phyloP scores from a whole-genome alignment of 2,888 invertebrate genomes.

The Acanthosepion esculentum region DNA sequence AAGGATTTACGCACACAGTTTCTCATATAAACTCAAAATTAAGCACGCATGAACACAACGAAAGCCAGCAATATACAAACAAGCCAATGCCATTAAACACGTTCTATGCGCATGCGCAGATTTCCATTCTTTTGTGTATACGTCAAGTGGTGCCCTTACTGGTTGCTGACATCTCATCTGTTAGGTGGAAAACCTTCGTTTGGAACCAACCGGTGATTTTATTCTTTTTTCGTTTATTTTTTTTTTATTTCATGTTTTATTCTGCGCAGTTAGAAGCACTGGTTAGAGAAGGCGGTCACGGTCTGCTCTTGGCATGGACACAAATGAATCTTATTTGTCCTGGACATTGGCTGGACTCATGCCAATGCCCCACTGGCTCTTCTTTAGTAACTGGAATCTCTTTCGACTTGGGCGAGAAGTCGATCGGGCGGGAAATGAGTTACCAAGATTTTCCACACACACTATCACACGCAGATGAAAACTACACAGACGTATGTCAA shows the following conservation, averaged over 20 bases:
- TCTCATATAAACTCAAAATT: not conserved
- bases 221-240: not conserved
- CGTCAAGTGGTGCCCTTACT: not conserved
- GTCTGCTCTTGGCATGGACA: conserved; percentile 8
- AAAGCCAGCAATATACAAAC: not conserved
- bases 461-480: no score
- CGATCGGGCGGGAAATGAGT: not conserved
- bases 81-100: not conserved
- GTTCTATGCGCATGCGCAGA: not conserved
- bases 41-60: not conserved
- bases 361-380: not conserved
- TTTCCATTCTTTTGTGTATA: not conserved
- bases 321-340: conserved; percentile 33
- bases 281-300: conserved; percentile 33
- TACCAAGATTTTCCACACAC: not conserved
- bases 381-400: conserved; percentile 23
- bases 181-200: conserved; percentile 20
- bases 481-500: no score
- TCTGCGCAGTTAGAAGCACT: not conserved
- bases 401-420: conserved; percentile 5
- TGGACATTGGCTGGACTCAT: conserved; percentile 33
- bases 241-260: not conserved
- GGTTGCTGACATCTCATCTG: not conserved
- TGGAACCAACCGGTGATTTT: not conserved
- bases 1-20: not conserved